These are phyloP conservation scores for Callospermophilus lateralis DNA, from an alignment of 2,113 vertebrate genomes.

Conservation along the genomic window DNA sequence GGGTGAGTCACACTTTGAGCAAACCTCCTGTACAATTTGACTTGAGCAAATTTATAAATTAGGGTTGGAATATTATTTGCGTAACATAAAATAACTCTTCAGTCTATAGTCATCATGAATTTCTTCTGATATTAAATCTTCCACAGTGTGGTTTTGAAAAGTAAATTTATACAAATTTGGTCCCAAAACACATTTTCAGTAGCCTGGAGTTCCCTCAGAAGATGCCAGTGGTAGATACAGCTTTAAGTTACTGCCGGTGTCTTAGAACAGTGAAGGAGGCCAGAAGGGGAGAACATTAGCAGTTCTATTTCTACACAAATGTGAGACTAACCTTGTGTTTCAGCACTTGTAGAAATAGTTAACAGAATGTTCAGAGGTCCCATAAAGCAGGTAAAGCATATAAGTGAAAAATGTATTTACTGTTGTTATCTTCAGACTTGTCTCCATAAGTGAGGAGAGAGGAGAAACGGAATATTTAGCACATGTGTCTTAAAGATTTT, in stretches of 20 bases:
- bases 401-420: not conserved
- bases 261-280: not conserved
- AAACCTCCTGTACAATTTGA: not conserved
- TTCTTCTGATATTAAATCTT: slow-evolving; percentile 35
- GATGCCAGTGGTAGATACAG: not conserved
- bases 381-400: not conserved
- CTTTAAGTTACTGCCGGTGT: not conserved
- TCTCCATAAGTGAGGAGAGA: not conserved
- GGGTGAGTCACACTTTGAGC: not conserved
- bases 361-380: not conserved
- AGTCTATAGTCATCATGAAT: not conserved
- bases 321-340: not conserved
- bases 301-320: not conserved
- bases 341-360: not conserved
- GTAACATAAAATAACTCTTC: slow-evolving; percentile 28
- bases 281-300: not conserved
- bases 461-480: not conserved
- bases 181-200: not conserved
- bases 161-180: not conserved
- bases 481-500: not conserved
- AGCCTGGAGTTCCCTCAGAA: not conserved
- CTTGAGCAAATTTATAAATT: not conserved
- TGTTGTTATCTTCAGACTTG: not conserved
- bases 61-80: not conserved
- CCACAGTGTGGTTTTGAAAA: slow-evolving; percentile 27